A percentile compares a stretch with the other conserved stretches of the same genome.
Evolutionary conservation across 2,888 invertebrate species (phyloP).

Genomic region (Hirudinaria manillensis): DNA sequence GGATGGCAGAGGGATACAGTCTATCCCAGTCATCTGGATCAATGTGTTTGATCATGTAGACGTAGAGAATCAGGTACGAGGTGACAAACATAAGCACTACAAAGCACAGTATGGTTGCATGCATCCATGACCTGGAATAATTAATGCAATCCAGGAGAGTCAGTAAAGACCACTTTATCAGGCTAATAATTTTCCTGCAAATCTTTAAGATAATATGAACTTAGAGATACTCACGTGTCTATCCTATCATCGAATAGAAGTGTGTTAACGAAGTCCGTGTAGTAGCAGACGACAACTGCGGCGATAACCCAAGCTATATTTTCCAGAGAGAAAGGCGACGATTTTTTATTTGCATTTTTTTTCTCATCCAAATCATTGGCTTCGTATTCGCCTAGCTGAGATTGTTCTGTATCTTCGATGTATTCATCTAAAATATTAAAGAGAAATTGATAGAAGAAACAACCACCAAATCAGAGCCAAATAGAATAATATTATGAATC

Average conservation of each 20-base stretch:
- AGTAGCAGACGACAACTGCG: conserved; percentile 48
- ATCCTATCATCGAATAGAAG: conserved; percentile 47
- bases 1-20: conserved; percentile 49
- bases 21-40: conserved; percentile 51
- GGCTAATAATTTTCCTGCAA: background rate
- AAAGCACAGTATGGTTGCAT: conserved; percentile 45
- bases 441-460: too few species aligned
- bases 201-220: background rate
- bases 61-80: conserved; percentile 48
- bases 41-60: conserved; percentile 48
- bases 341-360: background rate
- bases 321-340: conserved; percentile 44
- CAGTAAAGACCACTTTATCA: too few species aligned
- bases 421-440: too few species aligned
- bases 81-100: conserved; percentile 46
- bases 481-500: too few species aligned
- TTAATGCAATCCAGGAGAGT: background rate
- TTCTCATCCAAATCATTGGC: background rate
- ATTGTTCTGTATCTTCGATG: too few species aligned
- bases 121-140: conserved; percentile 49
- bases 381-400: background rate
- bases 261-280: conserved; percentile 47
- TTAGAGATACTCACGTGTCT: conserved; percentile 43
- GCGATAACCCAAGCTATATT: conserved; percentile 50
- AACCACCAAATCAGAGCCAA: too few species aligned